phyloP scores from a whole-genome alignment of 92 coral and sea anemone genomes.

The Chrysogorgia sp. region DNA sequence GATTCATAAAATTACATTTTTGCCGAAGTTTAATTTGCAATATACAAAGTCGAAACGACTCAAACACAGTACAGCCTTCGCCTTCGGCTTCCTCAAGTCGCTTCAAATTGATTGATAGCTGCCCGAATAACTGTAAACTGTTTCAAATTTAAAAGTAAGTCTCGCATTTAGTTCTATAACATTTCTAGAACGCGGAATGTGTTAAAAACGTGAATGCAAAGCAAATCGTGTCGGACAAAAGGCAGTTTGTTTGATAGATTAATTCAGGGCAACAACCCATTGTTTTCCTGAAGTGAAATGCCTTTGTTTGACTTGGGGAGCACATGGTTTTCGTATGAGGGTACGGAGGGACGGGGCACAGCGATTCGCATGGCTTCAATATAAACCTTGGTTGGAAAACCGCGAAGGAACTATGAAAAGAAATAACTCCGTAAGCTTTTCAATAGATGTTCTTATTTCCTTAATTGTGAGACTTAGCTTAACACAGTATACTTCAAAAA shows the following conservation, averaged over 20 bases:
- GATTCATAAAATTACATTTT: background rate
- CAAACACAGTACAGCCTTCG: too few species aligned
- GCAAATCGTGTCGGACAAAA: background rate
- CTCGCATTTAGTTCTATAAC: too few species aligned
- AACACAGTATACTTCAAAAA: too few species aligned
- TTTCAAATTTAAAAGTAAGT: too few species aligned
- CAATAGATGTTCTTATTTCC: too few species aligned
- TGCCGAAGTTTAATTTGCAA: background rate
- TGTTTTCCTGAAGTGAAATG: background rate
- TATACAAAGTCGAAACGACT: too few species aligned
- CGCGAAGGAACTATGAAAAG: constrained; percentile 1
- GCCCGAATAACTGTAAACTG: too few species aligned
- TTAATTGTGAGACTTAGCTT: too few species aligned
- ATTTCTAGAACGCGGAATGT: background rate
- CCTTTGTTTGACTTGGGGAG: background rate
- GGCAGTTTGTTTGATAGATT: background rate
- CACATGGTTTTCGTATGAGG: background rate
- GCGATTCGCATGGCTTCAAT: background rate
- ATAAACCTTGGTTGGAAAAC: background rate
- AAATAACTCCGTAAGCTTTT: background rate
- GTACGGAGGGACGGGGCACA: background rate
- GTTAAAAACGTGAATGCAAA: background rate
- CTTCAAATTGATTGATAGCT: background rate
- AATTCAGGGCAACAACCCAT: background rate
- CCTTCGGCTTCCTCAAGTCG: background rate